phyloP scores from a whole-genome alignment of 2,888 invertebrate species.

The Thereva nobilitata region DNA sequence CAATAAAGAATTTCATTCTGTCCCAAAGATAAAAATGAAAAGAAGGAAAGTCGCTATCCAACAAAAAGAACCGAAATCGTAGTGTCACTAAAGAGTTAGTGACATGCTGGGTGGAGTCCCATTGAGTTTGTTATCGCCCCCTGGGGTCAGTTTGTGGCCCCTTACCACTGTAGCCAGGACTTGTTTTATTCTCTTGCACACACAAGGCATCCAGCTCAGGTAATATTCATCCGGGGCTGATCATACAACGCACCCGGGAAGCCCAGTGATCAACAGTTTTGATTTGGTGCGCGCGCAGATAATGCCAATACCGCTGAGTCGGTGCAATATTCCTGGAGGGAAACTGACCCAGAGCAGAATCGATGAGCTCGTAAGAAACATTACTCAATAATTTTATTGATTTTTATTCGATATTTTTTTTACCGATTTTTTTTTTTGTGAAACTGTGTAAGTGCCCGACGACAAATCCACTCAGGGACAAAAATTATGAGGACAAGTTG shows the following conservation, averaged over 20 bases:
- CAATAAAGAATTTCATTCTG: slow-evolving; percentile 20
- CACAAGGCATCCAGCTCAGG: slow-evolving; percentile 6
- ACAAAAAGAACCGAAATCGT: slow-evolving; percentile 40
- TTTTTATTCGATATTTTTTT: slow-evolving; percentile 13
- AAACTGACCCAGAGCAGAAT: slow-evolving; percentile 29
- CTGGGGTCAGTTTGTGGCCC: slow-evolving; percentile 40
- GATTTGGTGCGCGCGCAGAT: slow-evolving; percentile 34
- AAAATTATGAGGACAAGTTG: slow-evolving; percentile 17
- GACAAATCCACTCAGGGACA: slow-evolving; percentile 13
- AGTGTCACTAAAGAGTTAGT: slow-evolving; percentile 44
- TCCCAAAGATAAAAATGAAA: slow-evolving; percentile 7
- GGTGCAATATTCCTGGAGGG: slow-evolving; percentile 28
- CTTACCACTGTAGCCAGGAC: slow-evolving; percentile 21
- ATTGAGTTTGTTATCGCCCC: slow-evolving; percentile 43
- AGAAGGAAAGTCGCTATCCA: slow-evolving; percentile 13
- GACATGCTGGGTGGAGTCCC: slow-evolving; percentile 43
- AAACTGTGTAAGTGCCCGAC: slow-evolving; percentile 1
- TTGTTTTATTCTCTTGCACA: slow-evolving; percentile 12
- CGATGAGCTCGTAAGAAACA: slow-evolving; percentile 30
- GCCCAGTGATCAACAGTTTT: slow-evolving; percentile 24
- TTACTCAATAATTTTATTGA: slow-evolving; percentile 31
- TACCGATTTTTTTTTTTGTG: slow-evolving; percentile 5
- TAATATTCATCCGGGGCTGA: slow-evolving; percentile 12
- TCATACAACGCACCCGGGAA: slow-evolving; percentile 17
- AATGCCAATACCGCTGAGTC: slow-evolving; percentile 32